Base-by-base conservation (phyloP, 2,113 vertebrate genomes). In the Chrysochloris asiatica region DNA sequence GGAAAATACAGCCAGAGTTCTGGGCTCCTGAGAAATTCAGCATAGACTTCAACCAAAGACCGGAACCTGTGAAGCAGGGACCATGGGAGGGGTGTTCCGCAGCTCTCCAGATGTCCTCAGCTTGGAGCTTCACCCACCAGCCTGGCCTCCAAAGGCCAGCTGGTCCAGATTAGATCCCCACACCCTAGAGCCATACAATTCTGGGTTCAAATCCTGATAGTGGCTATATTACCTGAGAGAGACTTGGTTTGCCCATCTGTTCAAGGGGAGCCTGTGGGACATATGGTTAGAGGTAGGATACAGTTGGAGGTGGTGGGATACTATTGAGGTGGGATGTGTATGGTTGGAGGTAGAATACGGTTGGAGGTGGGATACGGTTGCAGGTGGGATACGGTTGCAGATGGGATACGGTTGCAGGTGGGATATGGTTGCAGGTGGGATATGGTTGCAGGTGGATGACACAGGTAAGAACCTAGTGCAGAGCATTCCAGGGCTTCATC, bases 341-440 rank as follows among this genome's bases (percentile, higher is more conserved):
- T n/a, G n/a, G n/a, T n/a, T n/a, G n/a, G n/a, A n/a, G n/a, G n/a
- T n/a, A n/a, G n/a, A n/a, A n/a, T n/a, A n/a, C n/a, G n/a, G n/a
- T n/a, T n/a, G n/a, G n/a, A n/a, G n/a, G n/a, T n/a, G n/a, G n/a
- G n/a, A n/a, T n/a, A n/a, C n/a, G n/a, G n/a, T n/a, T n/a, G n/a
- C n/a, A n/a, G n/a, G n/a, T n/a, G n/a, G n/a, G n/a, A n/a, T n/a
- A n/a, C n/a, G n/a, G n/a, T n/a, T n/a, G n/a, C n/a, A n/a, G n/a
- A n/a, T n/a, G n/a, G n/a, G n/a, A n/a, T n/a, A n/a, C n/a, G n/a
- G n/a, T n/a, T n/a, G n/a, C 50, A 52, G 50, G 19, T 52, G n/a
- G 45, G 38, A 45, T n/a, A n/a, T n/a, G n/a, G n/a, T n/a, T n/a
- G n/a, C 71, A 30, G 2, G 0, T 2, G 17, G 45, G 50, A 0